Base-by-base conservation (phyloP, 2,888 invertebrate species). In the Gisinianus flammeolus region DNA sequence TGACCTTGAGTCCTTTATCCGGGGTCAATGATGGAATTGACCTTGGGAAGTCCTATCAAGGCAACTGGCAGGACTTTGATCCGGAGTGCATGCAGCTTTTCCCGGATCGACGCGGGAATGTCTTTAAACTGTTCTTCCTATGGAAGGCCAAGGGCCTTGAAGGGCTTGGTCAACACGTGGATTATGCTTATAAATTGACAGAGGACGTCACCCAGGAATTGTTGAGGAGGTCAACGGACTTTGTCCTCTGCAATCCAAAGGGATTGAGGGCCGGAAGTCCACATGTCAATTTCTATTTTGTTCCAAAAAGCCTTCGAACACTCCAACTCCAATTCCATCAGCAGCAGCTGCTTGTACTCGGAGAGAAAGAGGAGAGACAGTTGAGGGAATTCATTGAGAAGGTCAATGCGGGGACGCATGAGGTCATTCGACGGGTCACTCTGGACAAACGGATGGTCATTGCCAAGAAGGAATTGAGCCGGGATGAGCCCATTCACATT, bases 111-210 rank as follows among this genome's bases (percentile, higher is more conserved):
- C 54, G 76, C 8, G 69, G 33, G 3, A 68, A 76, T 28, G 70
- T 76, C 10, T 70, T 76, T n/a, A 76, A 76, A 62, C 16, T 76
- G 33, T 76, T 68, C 62, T 70, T 69, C n/a, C 28, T 76, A 0
- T 76, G 76, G 76, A 76, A 76, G 31, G 76, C 76, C 0, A 76
- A 76, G 79, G 79, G 79, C 4, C 31, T 31, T 3, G 5, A 22
- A 26, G 79, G 79, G 6, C 71, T 79, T 0, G 76, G 79, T 3
- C 19, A 31, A 16, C 79, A 77, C 31, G 44, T 77, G 1, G 77
- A 79, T 19, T 31, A 58, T n/a, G 76, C 56, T 22, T 70, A 69
- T n/a, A 44, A 69, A 28, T 30, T 70, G 19, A 76, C 76, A 6
- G 28, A 26, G 24, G 26, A 56, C 12, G 58, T 30, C 10, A 26